These are phyloP conservation scores for Sceloporus tristichus DNA, from an alignment of 2,113 vertebrate species.

Conservation along the genomic window DNA sequence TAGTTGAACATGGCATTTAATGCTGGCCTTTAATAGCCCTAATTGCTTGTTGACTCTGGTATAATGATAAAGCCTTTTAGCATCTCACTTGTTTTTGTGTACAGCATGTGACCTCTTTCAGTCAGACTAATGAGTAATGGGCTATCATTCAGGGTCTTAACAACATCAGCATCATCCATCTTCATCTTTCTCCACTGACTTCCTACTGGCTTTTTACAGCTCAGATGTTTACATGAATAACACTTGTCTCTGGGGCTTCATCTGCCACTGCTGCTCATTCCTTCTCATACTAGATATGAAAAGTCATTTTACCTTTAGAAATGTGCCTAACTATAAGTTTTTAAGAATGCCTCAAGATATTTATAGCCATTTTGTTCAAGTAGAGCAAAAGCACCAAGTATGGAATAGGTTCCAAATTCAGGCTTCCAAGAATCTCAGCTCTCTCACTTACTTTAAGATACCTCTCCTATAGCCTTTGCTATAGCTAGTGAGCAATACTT, in stretches of 20 bases:
- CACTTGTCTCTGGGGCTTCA: conserved; percentile 3
- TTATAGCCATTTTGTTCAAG: too few relatives aligned
- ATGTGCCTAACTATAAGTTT: too few relatives aligned
- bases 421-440: neutral
- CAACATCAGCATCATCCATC: conserved; percentile 29
- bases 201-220: conserved; percentile 29
- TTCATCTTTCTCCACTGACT: conserved; percentile 30
- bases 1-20: neutral
- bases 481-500: neutral
- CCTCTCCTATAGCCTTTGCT: neutral
- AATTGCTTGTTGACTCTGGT: conserved; percentile 39
- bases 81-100: conserved; percentile 51
- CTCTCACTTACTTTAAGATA: neutral
- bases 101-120: conserved; percentile 56
- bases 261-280: too few relatives aligned
- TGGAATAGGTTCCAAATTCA: neutral
- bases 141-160: conserved; percentile 33
- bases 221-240: conserved; percentile 26
- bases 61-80: conserved; percentile 58
- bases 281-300: too few relatives aligned
- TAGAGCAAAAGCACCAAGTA: neutral
- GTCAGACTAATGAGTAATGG: conserved; percentile 36
- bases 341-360: neutral
- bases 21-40: conserved; percentile 56
- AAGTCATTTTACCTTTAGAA: too few relatives aligned